Conservation (phyloP, 2,113 vertebrate species). For the Scopus umbretta region DNA sequence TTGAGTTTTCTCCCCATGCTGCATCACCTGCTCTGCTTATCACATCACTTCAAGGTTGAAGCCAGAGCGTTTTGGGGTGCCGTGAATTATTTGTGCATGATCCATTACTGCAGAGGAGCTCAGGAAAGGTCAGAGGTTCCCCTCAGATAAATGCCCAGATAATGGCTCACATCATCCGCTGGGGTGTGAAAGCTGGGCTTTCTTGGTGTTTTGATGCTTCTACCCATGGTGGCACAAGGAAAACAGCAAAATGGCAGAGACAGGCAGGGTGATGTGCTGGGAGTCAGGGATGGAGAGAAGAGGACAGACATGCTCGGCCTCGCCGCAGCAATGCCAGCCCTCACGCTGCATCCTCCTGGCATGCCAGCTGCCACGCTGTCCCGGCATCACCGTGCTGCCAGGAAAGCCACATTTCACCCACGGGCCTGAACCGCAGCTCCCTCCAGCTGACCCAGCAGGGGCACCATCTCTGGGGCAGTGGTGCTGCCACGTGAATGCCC, state of each 20-base stretch:
- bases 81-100: not conserved
- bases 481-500: not conserved
- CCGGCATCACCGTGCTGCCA: not conserved
- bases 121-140: not conserved
- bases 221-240: not conserved
- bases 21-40: not conserved
- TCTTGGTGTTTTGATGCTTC: not conserved
- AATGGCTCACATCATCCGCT: accelerated
- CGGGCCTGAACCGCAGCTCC: not conserved
- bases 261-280: not conserved
- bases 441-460: not conserved
- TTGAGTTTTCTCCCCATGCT: not conserved
- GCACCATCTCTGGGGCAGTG: not conserved
- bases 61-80: not conserved
- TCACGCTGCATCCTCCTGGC: not conserved
- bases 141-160: not conserved
- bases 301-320: accelerated
- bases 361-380: accelerated
- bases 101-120: not conserved
- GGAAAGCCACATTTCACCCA: not conserved
- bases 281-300: not conserved
- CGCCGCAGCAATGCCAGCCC: not conserved
- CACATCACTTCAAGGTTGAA: not conserved
- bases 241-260: not conserved
- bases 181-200: not conserved